Percentiles rank a stretch among this genome's conserved stretches.
These are phyloP conservation scores for Porites lutea DNA, from an alignment of 64 coral and sea anemone genomes.

Conservation along the genomic window DNA sequence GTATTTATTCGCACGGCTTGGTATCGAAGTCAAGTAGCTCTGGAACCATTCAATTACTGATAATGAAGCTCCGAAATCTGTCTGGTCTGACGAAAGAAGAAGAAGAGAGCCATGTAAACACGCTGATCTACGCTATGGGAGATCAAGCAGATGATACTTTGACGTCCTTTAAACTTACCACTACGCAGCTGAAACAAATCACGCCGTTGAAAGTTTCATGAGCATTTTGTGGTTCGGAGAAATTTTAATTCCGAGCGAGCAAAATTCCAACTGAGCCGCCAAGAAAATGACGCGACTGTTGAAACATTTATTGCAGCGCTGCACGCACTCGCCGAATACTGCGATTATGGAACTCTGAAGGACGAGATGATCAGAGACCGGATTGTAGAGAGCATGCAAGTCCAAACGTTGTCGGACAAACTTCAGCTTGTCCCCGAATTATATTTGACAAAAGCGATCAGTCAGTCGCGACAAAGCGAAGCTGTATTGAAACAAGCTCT, in stretches of 20 bases:
- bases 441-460: conserved; percentile 56
- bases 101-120: conserved; percentile 65
- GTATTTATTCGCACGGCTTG: too few relatives aligned
- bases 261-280: conserved; percentile 54
- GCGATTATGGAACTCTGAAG: conserved; percentile 42
- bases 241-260: conserved; percentile 58
- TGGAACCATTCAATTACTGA: too few relatives aligned
- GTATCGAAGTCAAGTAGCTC: too few relatives aligned
- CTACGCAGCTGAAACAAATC: conserved; percentile 22
- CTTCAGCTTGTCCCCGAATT: conserved; percentile 61
- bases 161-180: conserved; percentile 25
- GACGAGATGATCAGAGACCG: conserved; percentile 74
- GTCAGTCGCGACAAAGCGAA: conserved; percentile 53
- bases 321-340: conserved; percentile 53
- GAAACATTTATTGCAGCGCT: conserved; percentile 50
- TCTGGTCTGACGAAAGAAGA: conserved; percentile 35
- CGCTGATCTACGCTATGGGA: conserved; percentile 64
- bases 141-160: conserved; percentile 63
- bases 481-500: conserved; percentile 61
- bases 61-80: neutral
- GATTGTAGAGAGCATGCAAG: conserved; percentile 48
- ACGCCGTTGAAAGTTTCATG: conserved; percentile 39
- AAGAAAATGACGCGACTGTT: conserved; percentile 41
- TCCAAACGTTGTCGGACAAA: conserved; percentile 60
- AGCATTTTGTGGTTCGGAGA: conserved; percentile 45